These are phyloP conservation scores for Megatriorchis doriae DNA, from an alignment of 2,113 vertebrate genomes.

Conservation along the genomic window DNA sequence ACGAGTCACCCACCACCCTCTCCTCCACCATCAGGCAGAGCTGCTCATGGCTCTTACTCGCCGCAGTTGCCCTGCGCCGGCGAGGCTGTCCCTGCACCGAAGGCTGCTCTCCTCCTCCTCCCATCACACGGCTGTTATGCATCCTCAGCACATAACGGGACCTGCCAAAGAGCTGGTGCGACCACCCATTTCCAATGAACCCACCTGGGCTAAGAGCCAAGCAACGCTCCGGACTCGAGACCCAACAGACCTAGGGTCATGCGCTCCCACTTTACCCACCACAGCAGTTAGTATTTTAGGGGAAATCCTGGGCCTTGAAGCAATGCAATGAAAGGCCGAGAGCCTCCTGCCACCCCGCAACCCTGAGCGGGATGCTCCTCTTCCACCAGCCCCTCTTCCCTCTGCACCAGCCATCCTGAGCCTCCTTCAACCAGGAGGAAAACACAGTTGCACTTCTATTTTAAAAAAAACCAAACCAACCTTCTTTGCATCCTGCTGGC, in stretches of 20 bases:
- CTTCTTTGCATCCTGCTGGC: conserved; percentile 36
- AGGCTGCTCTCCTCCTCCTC: background rate
- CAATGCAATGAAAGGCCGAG: background rate
- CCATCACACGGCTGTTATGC: fast-evolving
- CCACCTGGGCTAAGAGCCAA: background rate
- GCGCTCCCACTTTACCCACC: background rate
- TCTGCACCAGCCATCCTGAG: background rate
- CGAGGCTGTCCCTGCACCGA: background rate
- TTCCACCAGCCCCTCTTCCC: background rate
- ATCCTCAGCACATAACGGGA: background rate
- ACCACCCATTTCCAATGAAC: fast-evolving
- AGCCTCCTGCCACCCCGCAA: background rate
- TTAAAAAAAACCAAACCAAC: background rate
- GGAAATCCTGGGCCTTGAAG: background rate
- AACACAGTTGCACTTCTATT: conserved; percentile 12
- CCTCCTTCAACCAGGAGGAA: background rate
- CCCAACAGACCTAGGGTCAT: fast-evolving
- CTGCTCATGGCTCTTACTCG: background rate
- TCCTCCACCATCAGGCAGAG: background rate
- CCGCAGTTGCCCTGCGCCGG: background rate
- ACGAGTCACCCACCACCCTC: background rate
- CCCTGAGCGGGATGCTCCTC: background rate
- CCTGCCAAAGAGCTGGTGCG: background rate
- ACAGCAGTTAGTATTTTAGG: background rate
- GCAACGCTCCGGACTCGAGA: background rate